These are phyloP conservation scores for Archips xylosteana DNA, from an alignment of 2,888 invertebrate genomes.

Conservation along the genomic window DNA sequence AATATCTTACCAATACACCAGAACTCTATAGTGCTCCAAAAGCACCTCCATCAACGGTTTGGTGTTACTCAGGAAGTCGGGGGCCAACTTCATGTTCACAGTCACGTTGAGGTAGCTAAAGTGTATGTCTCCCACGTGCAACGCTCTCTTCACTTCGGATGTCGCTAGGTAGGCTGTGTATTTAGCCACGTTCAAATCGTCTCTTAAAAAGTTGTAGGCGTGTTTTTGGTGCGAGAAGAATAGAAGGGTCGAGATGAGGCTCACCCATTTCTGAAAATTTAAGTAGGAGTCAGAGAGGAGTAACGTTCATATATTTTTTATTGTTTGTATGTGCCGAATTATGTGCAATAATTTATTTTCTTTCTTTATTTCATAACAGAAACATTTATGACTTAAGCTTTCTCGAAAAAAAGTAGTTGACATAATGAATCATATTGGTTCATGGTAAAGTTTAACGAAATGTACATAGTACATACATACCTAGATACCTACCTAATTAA, in stretches of 20 bases:
- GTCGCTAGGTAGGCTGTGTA: slow-evolving; percentile 56
- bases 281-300: background rate
- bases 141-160: slow-evolving; percentile 64
- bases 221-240: slow-evolving; percentile 66
- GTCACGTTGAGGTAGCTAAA: slow-evolving; percentile 68
- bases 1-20: slow-evolving; percentile 65
- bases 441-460: no score
- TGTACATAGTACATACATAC: no score
- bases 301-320: no score
- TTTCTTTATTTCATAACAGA: no score
- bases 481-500: no score
- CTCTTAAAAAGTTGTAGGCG: slow-evolving; percentile 73
- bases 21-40: slow-evolving; percentile 68
- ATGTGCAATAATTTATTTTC: no score
- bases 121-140: slow-evolving; percentile 71
- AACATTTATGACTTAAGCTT: no score
- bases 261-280: slow-evolving; percentile 68
- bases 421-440: no score
- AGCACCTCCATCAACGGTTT: slow-evolving; percentile 65
- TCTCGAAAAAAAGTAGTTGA: no score
- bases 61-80: slow-evolving; percentile 70
- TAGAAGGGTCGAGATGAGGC: slow-evolving; percentile 59
- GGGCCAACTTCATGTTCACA: slow-evolving; percentile 61
- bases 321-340: no score
- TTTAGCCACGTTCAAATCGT: slow-evolving; percentile 60